Percentiles rank a stretch among this genome's conserved stretches.
Evolutionary conservation across 2,888 invertebrate species (phyloP).

Genomic region (Graphium colonna): DNA sequence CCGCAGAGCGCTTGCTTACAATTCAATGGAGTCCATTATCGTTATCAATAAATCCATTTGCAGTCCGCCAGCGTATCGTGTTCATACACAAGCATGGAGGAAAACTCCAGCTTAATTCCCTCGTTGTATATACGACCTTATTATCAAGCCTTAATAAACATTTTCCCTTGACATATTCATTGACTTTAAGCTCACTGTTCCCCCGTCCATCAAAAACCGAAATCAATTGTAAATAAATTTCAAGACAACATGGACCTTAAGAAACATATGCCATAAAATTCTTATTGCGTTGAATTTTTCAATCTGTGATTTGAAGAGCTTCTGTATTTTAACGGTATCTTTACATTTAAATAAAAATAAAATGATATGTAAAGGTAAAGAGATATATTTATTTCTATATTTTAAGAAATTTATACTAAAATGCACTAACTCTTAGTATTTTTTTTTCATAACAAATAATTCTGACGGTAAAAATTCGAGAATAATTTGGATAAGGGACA

Average conservation of each 20-base stretch:
- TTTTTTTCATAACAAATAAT: too few relatives aligned
- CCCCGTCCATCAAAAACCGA: background rate
- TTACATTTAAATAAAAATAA: background rate
- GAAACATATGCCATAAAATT: background rate
- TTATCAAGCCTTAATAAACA: background rate
- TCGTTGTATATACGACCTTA: conserved; percentile 23
- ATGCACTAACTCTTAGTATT: too few relatives aligned
- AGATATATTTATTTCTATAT: too few relatives aligned
- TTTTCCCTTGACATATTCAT: background rate
- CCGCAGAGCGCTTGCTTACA: conserved; percentile 38
- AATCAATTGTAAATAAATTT: background rate
- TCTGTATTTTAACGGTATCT: background rate
- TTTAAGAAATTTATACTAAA: too few relatives aligned
- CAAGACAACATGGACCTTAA: background rate
- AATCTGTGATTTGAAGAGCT: background rate
- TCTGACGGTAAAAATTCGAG: too few relatives aligned
- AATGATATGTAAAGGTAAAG: too few relatives aligned
- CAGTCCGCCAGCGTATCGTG: conserved; percentile 44
- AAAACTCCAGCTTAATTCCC: conserved; percentile 29
- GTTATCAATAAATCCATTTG: conserved; percentile 50
- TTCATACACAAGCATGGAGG: conserved; percentile 28
- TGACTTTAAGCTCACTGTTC: background rate
- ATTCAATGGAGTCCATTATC: conserved; percentile 43
- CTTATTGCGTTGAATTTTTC: background rate
- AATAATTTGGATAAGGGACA: too few relatives aligned